A percentile compares a stretch with the other conserved stretches of the same genome.
Conservation (phyloP, 1,140 invertebrate genomes). For the Copidosoma floridanum region DNA sequence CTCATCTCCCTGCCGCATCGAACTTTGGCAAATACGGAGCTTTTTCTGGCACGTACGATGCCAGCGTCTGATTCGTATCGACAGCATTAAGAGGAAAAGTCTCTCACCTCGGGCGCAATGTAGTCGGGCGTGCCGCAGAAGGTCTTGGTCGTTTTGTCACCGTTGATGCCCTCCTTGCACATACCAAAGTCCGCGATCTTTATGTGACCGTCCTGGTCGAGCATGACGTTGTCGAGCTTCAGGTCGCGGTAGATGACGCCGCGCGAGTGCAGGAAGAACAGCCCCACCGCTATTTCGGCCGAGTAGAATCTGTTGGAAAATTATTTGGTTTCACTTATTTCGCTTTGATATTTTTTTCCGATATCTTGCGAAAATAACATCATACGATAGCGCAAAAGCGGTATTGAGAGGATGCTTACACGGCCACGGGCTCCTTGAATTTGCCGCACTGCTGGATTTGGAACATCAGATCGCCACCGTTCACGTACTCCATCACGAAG, state of each 20-base stretch:
- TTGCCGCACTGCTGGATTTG: constrained; percentile 99
- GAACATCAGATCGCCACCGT: constrained; percentile 99
- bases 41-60: too few relatives aligned
- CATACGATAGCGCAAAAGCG: too few relatives aligned
- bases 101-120: constrained; percentile 92
- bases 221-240: constrained; percentile 96
- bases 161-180: constrained; percentile 96
- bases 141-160: constrained; percentile 96
- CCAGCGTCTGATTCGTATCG: too few relatives aligned
- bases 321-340: not conserved
- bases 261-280: constrained; percentile 94
- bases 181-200: constrained; percentile 99
- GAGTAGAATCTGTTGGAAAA: constrained; percentile 85
- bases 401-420: constrained; percentile 75
- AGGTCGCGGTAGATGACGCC: constrained; percentile 97
- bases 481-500: constrained; percentile 99
- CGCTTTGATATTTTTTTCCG: too few relatives aligned
- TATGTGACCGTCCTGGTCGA: constrained; percentile 97
- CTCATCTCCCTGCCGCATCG: too few relatives aligned
- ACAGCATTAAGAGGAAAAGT: too few relatives aligned
- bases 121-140: constrained; percentile 99
- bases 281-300: constrained; percentile 96
- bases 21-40: too few relatives aligned
- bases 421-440: constrained; percentile 99
- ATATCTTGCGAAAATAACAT: too few relatives aligned